A percentile compares a stretch with the other conserved stretches of the same genome.
These are phyloP conservation scores for Gonioctena quinquepunctata DNA, from an alignment of 1,140 invertebrate species.

Conservation along the genomic window DNA sequence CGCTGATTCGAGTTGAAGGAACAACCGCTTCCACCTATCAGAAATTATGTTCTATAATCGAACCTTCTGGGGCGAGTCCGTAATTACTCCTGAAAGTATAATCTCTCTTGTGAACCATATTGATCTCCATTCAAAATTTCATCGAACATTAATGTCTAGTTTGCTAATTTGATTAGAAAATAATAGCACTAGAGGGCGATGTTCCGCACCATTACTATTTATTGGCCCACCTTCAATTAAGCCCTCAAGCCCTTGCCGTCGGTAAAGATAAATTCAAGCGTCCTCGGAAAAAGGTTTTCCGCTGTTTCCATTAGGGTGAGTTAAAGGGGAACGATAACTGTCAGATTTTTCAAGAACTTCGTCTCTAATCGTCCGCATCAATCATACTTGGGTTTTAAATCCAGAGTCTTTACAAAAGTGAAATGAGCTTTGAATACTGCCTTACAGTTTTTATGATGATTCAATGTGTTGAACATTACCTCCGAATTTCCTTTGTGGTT, in stretches of 20 bases:
- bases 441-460: background rate
- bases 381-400: slow-evolving; percentile 3
- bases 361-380: slow-evolving; percentile 7
- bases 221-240: slow-evolving; percentile 41
- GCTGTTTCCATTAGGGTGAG: slow-evolving; percentile 7
- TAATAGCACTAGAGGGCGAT: slow-evolving; percentile 36
- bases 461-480: background rate
- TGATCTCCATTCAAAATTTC: slow-evolving; percentile 22
- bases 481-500: background rate
- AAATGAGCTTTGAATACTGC: background rate
- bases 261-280: slow-evolving; percentile 33
- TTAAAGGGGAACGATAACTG: background rate
- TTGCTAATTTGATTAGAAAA: slow-evolving; percentile 27
- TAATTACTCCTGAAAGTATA: background rate
- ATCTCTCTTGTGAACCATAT: slow-evolving; percentile 1
- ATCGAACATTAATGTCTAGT: slow-evolving; percentile 30
- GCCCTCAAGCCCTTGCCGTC: slow-evolving; percentile 27
- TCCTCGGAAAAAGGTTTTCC: slow-evolving; percentile 8
- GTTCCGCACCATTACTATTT: slow-evolving; percentile 34
- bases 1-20: too few relatives aligned
- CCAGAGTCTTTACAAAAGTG: background rate
- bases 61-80: background rate
- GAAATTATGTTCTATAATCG: too few relatives aligned
- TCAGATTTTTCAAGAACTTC: slow-evolving; percentile 18
- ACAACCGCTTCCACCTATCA: too few relatives aligned